Base-by-base conservation (phyloP, 2,797 vertebrate genomes). In the Paguma larvata region DNA sequence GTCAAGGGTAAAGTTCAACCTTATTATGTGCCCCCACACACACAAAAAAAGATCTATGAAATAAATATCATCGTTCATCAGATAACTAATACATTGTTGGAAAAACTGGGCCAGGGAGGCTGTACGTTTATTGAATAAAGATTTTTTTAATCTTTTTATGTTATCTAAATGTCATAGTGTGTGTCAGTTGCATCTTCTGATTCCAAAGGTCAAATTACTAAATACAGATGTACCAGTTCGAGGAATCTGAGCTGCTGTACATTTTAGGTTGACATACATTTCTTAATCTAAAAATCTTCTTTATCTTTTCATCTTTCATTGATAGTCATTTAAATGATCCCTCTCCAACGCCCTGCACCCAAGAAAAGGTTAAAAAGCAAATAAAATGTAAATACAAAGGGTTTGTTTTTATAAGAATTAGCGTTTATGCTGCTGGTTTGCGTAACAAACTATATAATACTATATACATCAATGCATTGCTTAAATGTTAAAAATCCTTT, bases 151-250 rank as follows among this genome's bases (percentile, higher is more conserved):
- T 18, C 0, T 82, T 51, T 84, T 85, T 53, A 51, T 88, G 75
- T 56, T 88, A 63, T 73, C 46, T 92, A 91, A 94, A 89, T 93
- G 48, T 78, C 85, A 93, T 23, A 73, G 3, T 59, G 1, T 59
- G 1, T 96, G 77, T 94, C 44, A 77, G 14, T 5, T n/a, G 56
- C 92, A 80, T 87, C 87, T 73, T 78, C 65, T 93, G 21, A 67
- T 62, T 93, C 21, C 77, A 85, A 91, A 89, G 88, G 84, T 87
- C 87, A 89, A 84, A 94, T 92, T 68, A 87, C 38, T 68, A 79
- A 97, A 80, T 44, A 56, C n/a, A 93, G 23, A 79, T 67, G 48
- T 86, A 21, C 84, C 85, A 95, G 44, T n/a, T 83, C 70, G 86
- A 89, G 83, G 48, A 72, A 89, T 0, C 38, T 11, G 1, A 73